Conservation (phyloP, 2,113 vertebrate genomes). For the Thomomys bottae region DNA sequence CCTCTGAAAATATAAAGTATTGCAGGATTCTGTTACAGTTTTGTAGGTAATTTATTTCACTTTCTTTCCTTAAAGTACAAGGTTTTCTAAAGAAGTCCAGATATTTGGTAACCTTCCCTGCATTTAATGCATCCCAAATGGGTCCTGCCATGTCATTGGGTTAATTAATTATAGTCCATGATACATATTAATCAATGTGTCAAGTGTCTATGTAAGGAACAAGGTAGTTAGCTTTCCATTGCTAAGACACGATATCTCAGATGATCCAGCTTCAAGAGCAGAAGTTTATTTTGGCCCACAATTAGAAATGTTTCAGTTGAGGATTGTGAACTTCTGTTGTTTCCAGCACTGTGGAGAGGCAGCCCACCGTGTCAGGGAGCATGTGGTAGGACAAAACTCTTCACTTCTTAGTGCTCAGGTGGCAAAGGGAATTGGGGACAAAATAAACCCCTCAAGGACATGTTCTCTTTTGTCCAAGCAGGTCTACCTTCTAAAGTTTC, state of each 20-base stretch:
- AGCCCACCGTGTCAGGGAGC: neutral
- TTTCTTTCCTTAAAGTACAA: neutral
- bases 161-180: neutral
- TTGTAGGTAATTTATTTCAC: slow-evolving; percentile 4
- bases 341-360: neutral
- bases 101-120: neutral
- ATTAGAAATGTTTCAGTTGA: neutral
- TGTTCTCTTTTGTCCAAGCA: neutral
- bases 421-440: neutral
- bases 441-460: neutral
- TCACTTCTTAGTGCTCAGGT: neutral
- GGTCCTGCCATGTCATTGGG: neutral
- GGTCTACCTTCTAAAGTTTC: neutral
- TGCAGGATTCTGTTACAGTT: neutral
- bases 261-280: neutral
- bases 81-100: neutral
- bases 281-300: neutral
- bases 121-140: slow-evolving; percentile 11
- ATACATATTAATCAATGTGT: neutral
- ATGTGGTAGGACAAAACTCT: neutral
- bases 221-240: neutral
- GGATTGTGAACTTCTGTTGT: neutral
- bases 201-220: neutral
- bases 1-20: slow-evolving; percentile 12
- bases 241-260: neutral